Conservation (phyloP, 2,888 invertebrate genomes). For the Carpatolechia fugitivella region DNA sequence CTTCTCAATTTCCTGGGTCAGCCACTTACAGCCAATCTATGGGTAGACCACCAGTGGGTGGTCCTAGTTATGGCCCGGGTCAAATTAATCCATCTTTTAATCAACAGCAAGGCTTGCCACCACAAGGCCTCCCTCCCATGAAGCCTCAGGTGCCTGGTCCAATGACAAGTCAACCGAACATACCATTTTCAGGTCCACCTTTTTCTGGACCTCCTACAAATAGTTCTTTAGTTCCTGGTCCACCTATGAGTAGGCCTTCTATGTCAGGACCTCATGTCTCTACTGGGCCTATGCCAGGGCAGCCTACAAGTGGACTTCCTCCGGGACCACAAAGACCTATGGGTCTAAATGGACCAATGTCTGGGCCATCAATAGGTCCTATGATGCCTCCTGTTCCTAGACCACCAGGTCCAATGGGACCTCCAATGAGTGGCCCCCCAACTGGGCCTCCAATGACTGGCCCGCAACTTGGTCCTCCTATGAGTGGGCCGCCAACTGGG, state of each 20-base stretch:
- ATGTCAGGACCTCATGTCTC: not conserved
- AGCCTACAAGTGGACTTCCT: constrained; percentile 17
- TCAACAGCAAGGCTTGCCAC: constrained; percentile 30
- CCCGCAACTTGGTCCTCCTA: constrained; percentile 22
- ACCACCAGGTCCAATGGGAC: constrained; percentile 10
- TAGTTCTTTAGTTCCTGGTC: constrained; percentile 49
- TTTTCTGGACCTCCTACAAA: constrained; percentile 42
- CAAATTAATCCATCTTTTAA: constrained; percentile 31
- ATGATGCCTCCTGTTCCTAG: not conserved
- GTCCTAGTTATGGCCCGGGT: constrained; percentile 32
- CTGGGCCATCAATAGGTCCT: constrained; percentile 22
- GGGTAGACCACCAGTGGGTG: constrained; percentile 12
- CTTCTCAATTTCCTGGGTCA: constrained; percentile 39
- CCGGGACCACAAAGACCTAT: constrained; percentile 31
- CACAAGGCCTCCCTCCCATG: constrained; percentile 22
- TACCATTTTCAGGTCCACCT: constrained; percentile 42
- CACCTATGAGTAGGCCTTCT: constrained; percentile 34
- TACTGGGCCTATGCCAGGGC: constrained; percentile 15
- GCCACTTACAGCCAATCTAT: constrained; percentile 37
- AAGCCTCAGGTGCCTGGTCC: constrained; percentile 35
- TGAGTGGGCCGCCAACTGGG: constrained; percentile 16
- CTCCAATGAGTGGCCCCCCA: constrained; percentile 18
- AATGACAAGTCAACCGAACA: constrained; percentile 43
- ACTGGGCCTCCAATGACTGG: constrained; percentile 23
- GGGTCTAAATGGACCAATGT: constrained; percentile 41